Conservation (phyloP, 2,888 invertebrate species). For the Philonicus albiceps region DNA sequence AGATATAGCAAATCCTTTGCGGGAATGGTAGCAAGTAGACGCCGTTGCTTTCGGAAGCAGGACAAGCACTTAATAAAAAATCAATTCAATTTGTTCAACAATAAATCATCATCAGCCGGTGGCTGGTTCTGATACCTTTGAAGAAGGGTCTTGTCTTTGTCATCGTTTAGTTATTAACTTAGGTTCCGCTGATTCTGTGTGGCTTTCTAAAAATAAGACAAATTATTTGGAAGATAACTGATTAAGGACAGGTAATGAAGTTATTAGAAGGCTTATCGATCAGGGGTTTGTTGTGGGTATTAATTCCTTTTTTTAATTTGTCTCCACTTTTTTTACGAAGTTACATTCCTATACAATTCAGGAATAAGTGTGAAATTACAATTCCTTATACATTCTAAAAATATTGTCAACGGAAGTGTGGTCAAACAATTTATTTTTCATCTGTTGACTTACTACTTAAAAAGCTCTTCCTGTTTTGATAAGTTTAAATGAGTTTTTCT, state of each 20-base stretch:
- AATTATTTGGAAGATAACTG: not conserved
- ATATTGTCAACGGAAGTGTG: no score
- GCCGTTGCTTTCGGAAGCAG: not conserved
- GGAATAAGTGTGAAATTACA: no score
- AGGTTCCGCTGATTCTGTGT: not conserved
- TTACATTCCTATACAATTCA: no score
- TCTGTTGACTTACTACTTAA: no score
- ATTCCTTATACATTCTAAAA: no score
- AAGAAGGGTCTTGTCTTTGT: not conserved
- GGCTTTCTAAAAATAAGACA: not conserved
- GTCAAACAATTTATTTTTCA: no score
- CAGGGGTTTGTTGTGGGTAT: not conserved
- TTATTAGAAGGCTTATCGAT: not conserved
- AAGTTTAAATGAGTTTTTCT: no score
- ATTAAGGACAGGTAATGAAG: not conserved
- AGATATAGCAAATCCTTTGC: not conserved
- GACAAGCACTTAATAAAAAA: not conserved
- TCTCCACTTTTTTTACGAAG: no score
- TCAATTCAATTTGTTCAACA: not conserved
- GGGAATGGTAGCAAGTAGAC: not conserved
- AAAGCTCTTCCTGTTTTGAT: no score
- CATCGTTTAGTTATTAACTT: not conserved
- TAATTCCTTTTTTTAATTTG: not conserved
- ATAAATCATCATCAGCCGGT: not conserved
- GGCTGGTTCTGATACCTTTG: not conserved